Evolutionary conservation across 2,888 invertebrate genomes (phyloP), one percentile per base, ranked within the genome.

Genomic region (Stegana nigrithorax): DNA sequence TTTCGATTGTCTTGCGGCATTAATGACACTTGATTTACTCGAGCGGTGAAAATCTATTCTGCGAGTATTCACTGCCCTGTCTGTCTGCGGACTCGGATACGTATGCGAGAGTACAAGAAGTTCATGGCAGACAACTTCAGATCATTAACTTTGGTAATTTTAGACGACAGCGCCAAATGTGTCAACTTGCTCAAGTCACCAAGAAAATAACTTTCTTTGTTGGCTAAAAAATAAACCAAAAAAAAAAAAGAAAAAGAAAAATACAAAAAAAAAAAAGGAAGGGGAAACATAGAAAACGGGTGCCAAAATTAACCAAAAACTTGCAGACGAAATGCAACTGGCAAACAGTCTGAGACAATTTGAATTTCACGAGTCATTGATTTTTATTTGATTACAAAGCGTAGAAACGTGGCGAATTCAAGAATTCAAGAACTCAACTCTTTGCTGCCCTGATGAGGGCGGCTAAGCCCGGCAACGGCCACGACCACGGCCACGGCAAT

Each of bases 301-400:
- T n/a, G n/a, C 14, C n/a, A 50, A 50, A 50, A 50, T 50, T 50
- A 50, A 50, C 26, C 50, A 50, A 50, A 50, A 50, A 7, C 25
- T 59, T 60, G 56, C 44, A 64, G 70, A 65, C 69, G 68, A 59
- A 64, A 67, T 64, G 60, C 51, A 45, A 36, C 45, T n/a, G 14
- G 14, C 53, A 23, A 47, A 59, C 60, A 59, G 57, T 51, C 45
- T 63, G 64, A 51, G 67, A 73, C 75, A 78, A 75, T 76, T 76
- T 76, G 77, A 76, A 77, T 76, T 76, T 76, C 73, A 76, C 76
- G 77, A 76, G 63, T 75, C 76, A 77, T 77, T 76, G 76, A 77
- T 77, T 76, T 76, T 76, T 76, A 76, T 76, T 76, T 76, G 76
- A 76, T 76, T 77, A 71, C 77, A 65, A 72, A n/a, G n/a, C n/a